A percentile compares a stretch with the other conserved stretches of the same genome.
Evolutionary conservation across 1,140 invertebrate genomes (phyloP).

Genomic region (Scaptodrosophila lebanonensis): DNA sequence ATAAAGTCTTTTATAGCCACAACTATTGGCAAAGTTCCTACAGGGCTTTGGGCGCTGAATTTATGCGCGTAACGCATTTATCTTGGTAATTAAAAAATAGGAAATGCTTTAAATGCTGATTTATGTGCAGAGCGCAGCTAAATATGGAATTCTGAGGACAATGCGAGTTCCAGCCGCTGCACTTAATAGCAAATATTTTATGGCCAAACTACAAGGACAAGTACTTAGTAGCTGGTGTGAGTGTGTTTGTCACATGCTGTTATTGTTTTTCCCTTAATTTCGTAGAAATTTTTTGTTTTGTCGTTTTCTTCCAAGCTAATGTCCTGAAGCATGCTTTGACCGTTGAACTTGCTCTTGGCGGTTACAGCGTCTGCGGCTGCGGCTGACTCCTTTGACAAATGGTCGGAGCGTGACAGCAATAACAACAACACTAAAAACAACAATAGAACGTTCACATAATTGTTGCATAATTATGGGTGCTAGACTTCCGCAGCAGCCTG

Average conservation of each 20-base stretch:
- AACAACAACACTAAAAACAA: too few relatives aligned
- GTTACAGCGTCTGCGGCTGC: too few relatives aligned
- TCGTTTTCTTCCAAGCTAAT: too few relatives aligned
- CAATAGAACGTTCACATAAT: too few relatives aligned
- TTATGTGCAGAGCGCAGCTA: constrained; percentile 32
- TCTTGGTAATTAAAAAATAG: constrained; percentile 63
- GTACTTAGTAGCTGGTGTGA: not conserved
- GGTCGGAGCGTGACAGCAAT: too few relatives aligned
- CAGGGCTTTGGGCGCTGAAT: constrained; percentile 36
- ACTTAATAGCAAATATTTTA: constrained; percentile 33
- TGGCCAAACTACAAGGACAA: constrained; percentile 3
- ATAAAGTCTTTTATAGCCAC: constrained; percentile 43
- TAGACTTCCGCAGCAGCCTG: too few relatives aligned
- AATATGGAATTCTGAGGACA: not conserved
- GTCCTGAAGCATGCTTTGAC: too few relatives aligned
- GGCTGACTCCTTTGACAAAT: too few relatives aligned
- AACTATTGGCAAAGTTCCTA: constrained; percentile 28
- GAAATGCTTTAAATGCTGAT: constrained; percentile 54
- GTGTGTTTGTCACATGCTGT: constrained; percentile 5
- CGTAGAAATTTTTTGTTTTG: constrained; percentile 5
- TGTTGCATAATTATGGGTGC: too few relatives aligned
- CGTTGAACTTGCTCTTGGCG: too few relatives aligned
- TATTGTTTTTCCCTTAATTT: not conserved
- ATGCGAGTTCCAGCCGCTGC: not conserved
- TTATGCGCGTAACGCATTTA: constrained; percentile 56